phyloP scores from a whole-genome alignment of 2,113 vertebrate genomes.

The Muscicapa adusta region DNA sequence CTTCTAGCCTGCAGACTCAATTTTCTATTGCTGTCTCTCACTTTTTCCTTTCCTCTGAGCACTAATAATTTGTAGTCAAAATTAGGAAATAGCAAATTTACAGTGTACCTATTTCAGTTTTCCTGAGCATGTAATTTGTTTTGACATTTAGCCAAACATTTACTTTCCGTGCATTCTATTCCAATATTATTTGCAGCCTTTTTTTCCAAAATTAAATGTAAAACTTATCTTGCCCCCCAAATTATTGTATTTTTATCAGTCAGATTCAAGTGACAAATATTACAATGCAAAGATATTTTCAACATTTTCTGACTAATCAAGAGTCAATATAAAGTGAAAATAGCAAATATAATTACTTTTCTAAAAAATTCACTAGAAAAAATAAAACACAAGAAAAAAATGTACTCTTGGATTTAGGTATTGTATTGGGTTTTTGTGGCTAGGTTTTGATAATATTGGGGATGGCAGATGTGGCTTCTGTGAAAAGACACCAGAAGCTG shows the following conservation, averaged over 20 bases:
- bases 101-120: neutral
- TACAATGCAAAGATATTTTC: neutral
- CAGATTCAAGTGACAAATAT: neutral
- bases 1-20: neutral
- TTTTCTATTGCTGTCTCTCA: neutral
- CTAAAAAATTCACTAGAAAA: neutral
- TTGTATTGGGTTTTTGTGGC: neutral
- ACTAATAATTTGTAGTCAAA: neutral
- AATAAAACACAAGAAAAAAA: neutral
- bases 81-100: neutral
- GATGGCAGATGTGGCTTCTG: neutral
- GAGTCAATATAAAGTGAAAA: neutral
- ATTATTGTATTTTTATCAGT: neutral
- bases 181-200: neutral
- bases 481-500: neutral
- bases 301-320: neutral
- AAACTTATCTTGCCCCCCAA: fast-evolving
- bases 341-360: neutral
- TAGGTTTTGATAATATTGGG: neutral
- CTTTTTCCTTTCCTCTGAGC: neutral
- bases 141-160: neutral
- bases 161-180: neutral
- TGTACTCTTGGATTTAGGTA: neutral
- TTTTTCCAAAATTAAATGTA: neutral
- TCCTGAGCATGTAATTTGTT: neutral